phyloP scores from a whole-genome alignment of 2,113 vertebrate genomes.

The Nipponia nippon region DNA sequence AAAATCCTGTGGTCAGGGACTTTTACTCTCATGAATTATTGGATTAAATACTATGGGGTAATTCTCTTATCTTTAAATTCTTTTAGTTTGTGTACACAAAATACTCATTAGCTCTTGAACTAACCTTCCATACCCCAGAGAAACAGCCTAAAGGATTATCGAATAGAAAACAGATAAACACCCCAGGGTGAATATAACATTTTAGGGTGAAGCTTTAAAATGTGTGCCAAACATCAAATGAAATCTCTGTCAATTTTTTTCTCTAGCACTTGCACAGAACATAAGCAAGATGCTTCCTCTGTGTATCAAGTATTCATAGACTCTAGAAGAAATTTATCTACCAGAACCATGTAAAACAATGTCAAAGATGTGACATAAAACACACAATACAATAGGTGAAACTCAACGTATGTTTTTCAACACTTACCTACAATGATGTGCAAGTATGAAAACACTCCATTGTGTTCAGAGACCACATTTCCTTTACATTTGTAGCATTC shows the following conservation, averaged over 20 bases:
- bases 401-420: background rate
- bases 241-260: background rate
- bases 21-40: background rate
- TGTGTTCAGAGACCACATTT: background rate
- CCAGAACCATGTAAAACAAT: background rate
- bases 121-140: background rate
- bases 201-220: background rate
- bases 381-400: background rate
- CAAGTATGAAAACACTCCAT: background rate
- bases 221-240: background rate
- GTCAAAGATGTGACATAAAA: background rate
- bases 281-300: background rate
- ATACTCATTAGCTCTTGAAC: background rate
- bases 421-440: rapidly evolving
- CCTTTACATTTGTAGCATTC: background rate
- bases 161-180: background rate
- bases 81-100: background rate
- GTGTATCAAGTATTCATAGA: background rate
- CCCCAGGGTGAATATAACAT: background rate
- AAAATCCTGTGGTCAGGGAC: background rate
- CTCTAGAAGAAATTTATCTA: background rate
- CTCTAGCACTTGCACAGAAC: background rate
- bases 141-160: background rate
- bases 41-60: background rate
- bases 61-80: background rate